Conservation (phyloP, 2,113 vertebrate genomes). For the Leptodactylus fuscus region DNA sequence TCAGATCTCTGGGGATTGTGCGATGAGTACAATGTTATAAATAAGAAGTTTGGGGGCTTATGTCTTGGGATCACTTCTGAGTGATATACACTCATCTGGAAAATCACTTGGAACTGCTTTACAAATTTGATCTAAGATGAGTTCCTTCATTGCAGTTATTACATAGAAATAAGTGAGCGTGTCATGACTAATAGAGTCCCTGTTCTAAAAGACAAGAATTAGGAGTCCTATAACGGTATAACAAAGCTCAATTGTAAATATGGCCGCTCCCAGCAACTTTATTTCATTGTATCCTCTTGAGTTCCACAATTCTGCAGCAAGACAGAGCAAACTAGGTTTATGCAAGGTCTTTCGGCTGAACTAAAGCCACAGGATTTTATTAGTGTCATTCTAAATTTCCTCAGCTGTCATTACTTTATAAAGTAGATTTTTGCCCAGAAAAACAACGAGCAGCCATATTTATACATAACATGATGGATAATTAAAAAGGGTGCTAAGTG, state of each 20-base stretch:
- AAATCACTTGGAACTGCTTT: not conserved
- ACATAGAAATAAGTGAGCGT: not conserved
- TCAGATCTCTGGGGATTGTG: not conserved
- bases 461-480: too few species aligned
- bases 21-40: not conserved
- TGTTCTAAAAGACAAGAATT: not conserved
- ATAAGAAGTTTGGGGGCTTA: slow-evolving; percentile 13
- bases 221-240: not conserved
- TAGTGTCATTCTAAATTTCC: not conserved
- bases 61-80: not conserved
- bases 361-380: slow-evolving; percentile 5
- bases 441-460: not conserved
- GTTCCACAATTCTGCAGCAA: not conserved
- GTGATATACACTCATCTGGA: not conserved
- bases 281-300: not conserved
- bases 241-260: not conserved
- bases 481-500: too few species aligned
- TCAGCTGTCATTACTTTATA: not conserved
- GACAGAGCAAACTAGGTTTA: not conserved
- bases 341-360: not conserved
- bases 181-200: not conserved
- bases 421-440: not conserved
- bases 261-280: not conserved
- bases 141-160: not conserved
- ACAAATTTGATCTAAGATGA: not conserved